Evolutionary conservation across 1,140 invertebrate species (phyloP), one percentile per base, ranked within the genome.

Genomic region (Carposina sasakii): DNA sequence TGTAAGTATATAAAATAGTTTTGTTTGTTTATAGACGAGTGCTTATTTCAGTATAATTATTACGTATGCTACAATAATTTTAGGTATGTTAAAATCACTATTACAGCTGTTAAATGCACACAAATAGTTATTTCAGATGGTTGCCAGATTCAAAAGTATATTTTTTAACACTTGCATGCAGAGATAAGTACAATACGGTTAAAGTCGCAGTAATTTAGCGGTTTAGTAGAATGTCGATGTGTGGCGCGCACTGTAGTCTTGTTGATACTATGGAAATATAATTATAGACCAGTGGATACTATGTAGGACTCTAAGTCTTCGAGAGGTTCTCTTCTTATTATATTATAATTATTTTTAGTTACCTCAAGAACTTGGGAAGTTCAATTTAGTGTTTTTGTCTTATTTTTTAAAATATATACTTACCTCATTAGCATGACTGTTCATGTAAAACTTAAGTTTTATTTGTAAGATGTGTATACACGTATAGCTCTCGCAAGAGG

Each of bases 291-390:
- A 81, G 75, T 81, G 74, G 58, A 62, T 63, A 63, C 67, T 69
- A 52, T 39, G 60, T 77, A 73, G 70, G 77, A 76, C 77, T 81
- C 58, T 81, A 77, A 81, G 77, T 81, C 77, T 52, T 65, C 60
- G 58, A 67, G 68, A 68, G 64, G 61, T 61, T 73, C 63, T 71
- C 67, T 47, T 45, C 54, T n/a, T n/a, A 66, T 67, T 68, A 55
- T 75, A 70, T 77, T 74, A 64, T 72, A 75, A 67, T 62, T 77
- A 76, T 57, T 49, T 75, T 82, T 83, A 83, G 79, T 83, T 83
- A 83, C 79, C 79, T 76, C 62, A 62, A 67, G 79, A 77, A 77
- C 79, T 83, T 81, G 53, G 62, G 72, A 83, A 83, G 79, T 83
- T 83, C 79, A 42, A 50, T 62, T 73, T 71, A 63, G 57, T 63